These are phyloP conservation scores for Aptenodytes forsteri DNA, from an alignment of 2,113 vertebrate genomes.

Conservation along the genomic window DNA sequence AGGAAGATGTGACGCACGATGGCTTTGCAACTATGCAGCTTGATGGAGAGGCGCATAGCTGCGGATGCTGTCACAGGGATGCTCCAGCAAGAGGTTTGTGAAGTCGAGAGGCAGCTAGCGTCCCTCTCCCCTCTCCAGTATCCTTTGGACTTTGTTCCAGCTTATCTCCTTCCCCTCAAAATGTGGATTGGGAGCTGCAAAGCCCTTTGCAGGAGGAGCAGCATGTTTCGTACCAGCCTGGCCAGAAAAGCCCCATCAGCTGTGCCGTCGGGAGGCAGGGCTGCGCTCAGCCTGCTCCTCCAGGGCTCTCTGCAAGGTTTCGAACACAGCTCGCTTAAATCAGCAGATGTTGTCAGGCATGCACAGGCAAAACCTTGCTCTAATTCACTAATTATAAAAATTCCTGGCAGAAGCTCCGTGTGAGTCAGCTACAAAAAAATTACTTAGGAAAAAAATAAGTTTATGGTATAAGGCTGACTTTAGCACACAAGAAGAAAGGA, in stretches of 20 bases:
- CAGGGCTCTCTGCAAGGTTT: not conserved
- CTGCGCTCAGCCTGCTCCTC: not conserved
- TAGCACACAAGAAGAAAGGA: conserved; percentile 26
- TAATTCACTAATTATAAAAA: conserved; percentile 75
- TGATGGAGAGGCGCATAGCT: not conserved
- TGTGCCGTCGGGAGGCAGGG: not conserved
- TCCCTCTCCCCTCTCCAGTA: not conserved
- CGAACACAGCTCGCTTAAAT: conserved; percentile 4
- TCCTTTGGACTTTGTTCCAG: not conserved
- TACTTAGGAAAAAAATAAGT: conserved; percentile 21
- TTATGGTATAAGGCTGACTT: conserved; percentile 46
- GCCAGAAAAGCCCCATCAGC: not conserved
- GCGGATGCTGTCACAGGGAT: not conserved
- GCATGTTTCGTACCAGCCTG: accelerated
- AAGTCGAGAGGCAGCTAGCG: not conserved
- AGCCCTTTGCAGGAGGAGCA: not conserved
- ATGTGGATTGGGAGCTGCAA: not conserved
- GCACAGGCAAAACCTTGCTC: conserved; percentile 66
- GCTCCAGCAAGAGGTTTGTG: not conserved
- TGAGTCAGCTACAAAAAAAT: conserved; percentile 75
- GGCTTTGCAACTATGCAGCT: conserved; percentile 42
- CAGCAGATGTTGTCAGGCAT: conserved; percentile 71
- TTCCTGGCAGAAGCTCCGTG: conserved; percentile 67
- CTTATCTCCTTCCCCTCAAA: not conserved
- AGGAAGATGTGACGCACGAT: conserved; percentile 47